phyloP scores from a whole-genome alignment of 2,888 invertebrate species.

The Metopia argyrocephala region DNA sequence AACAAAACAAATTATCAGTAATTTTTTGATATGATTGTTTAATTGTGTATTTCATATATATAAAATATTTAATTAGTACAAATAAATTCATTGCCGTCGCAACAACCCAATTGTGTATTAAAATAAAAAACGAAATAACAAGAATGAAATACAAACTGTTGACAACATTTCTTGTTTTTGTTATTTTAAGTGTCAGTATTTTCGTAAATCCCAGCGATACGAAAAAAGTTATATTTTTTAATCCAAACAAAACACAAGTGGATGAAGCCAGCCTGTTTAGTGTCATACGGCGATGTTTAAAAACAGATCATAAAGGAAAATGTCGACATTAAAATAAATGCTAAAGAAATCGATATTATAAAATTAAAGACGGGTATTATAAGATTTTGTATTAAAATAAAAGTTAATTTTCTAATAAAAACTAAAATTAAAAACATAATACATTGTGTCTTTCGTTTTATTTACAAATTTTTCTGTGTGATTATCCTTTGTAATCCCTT shows the following conservation, averaged over 20 bases:
- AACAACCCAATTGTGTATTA: conserved; percentile 33
- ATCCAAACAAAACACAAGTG: conserved; percentile 60
- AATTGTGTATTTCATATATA: neutral
- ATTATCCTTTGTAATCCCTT: too few relatives aligned
- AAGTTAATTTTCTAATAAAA: too few relatives aligned
- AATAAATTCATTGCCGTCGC: conserved; percentile 25
- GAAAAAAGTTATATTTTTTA: conserved; percentile 63
- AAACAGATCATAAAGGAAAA: conserved; percentile 70
- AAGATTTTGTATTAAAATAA: too few relatives aligned
- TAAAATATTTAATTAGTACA: conserved; percentile 41
- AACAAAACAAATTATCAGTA: conserved; percentile 9
- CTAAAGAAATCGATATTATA: neutral
- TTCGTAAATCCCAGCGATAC: conserved; percentile 13
- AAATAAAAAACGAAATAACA: neutral
- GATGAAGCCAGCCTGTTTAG: conserved; percentile 69
- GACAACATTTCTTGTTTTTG: conserved; percentile 27
- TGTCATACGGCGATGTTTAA: conserved; percentile 60
- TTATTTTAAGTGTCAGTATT: conserved; percentile 10
- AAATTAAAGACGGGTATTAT: too few relatives aligned
- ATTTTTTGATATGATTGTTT: conserved; percentile 5
- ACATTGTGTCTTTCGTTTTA: too few relatives aligned
- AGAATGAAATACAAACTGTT: conserved; percentile 56
- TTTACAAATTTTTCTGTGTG: too few relatives aligned
- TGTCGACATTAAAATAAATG: conserved; percentile 64
- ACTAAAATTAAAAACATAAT: too few relatives aligned